Evolutionary conservation across 2,888 invertebrate genomes (phyloP), one percentile per base, ranked within the genome.

Genomic region (Axea sp.): DNA sequence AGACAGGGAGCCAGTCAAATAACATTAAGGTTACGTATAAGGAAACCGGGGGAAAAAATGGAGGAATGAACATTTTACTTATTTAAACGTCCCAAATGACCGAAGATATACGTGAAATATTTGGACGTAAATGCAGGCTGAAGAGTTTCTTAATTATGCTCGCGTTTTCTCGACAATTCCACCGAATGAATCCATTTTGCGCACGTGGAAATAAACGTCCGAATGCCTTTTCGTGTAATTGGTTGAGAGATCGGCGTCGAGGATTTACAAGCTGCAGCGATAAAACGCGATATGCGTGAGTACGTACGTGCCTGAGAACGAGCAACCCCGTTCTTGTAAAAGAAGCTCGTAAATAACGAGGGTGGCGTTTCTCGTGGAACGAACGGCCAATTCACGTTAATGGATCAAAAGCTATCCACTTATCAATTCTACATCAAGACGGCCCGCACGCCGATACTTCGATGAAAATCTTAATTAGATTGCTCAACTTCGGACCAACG

Each of bases 291-390:
- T 64, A 51, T 60, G 65, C 74, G 64, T 73, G 73, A 55, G 55
- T 45, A 75, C 55, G 67, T 55, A 71, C 65, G 55, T 71, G 74
- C 55, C 68, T 33, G 49, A 49, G 30, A 71, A 59, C 57, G 41
- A 45, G 72, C 57, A 71, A 47, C 69, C 69, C 59, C 33, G 62
- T 57, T 71, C 26, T 41, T 53, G 53, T 30, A 43, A 45, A 71
- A 53, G 74, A 65, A 33, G 43, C 39, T 65, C 65, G 71, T 75
- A 75, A 75, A 75, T 75, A 75, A 75, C 69, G 41, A 55, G 60
- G 57, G 53, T 73, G 60, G 62, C 47, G 57, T 47, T 67, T 67
- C 67, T 30, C 60, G 39, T 60, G 22, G 31, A 59, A 65, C 39
- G 47, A 57, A 72, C 43, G 45, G 59, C 59, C 69, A 51, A 65